Evolutionary conservation across 2,797 vertebrate genomes (phyloP).

Genomic region (Enteromius treurensis): DNA sequence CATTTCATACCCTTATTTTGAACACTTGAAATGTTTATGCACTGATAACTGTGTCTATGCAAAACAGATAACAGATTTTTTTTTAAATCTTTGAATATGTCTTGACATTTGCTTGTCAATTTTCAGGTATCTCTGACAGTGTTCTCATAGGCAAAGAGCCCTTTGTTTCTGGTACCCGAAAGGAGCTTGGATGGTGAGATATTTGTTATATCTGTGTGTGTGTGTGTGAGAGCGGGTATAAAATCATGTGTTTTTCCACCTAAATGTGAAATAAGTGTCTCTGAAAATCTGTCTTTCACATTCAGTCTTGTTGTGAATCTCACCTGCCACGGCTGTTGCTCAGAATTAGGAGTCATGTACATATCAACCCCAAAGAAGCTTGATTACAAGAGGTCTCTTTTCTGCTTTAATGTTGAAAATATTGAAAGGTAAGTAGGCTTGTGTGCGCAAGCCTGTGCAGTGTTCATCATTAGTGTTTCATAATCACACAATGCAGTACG

Average conservation of each 20-base stretch:
- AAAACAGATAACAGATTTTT: too few species aligned
- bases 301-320: constrained; percentile 82
- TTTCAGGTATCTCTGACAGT: constrained; percentile 74
- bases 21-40: background rate
- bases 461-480: background rate
- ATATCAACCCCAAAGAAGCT: constrained; percentile 83
- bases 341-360: constrained; percentile 81
- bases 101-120: background rate
- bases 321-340: constrained; percentile 79
- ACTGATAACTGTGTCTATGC: background rate
- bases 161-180: constrained; percentile 63
- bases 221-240: background rate
- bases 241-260: background rate
- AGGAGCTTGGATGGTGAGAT: constrained; percentile 70
- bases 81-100: background rate
- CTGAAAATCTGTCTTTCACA: background rate
- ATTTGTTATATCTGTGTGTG: background rate
- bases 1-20: too few species aligned
- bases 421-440: constrained; percentile 83
- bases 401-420: constrained; percentile 81
- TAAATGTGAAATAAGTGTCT: background rate
- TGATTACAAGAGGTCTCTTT: constrained; percentile 86
- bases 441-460: background rate
- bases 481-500: background rate
- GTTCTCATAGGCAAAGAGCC: constrained; percentile 69